phyloP scores from a whole-genome alignment of 2,888 invertebrate species.

The Xestia c-nigrum region DNA sequence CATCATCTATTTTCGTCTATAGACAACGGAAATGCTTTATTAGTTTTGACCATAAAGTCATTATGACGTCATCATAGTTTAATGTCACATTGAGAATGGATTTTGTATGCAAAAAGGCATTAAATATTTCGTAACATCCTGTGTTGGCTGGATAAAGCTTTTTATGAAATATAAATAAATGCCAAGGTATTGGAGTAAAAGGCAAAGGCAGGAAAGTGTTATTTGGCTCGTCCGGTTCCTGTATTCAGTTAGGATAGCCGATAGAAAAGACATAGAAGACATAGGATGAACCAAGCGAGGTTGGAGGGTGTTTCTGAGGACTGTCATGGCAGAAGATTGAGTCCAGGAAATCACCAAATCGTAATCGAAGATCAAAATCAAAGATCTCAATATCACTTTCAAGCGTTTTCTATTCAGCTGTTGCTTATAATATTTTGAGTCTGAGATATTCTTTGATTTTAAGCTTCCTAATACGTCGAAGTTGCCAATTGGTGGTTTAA shows the following conservation, averaged over 20 bases:
- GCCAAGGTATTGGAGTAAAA: conserved; percentile 33
- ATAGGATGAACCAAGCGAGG: not conserved
- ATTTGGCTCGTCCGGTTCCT: not conserved
- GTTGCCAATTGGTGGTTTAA: not conserved
- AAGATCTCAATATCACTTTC: no score
- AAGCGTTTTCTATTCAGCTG: not conserved
- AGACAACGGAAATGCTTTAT: conserved; percentile 46
- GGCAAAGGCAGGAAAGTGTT: not conserved
- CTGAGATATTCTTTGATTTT: not conserved
- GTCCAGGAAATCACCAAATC: not conserved
- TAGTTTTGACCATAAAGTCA: conserved; percentile 30
- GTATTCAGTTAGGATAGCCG: not conserved
- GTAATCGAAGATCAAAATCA: no score
- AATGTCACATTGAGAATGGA: conserved; percentile 46
- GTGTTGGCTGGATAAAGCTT: conserved; percentile 9
- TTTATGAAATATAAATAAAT: conserved; percentile 37
- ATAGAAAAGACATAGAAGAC: no score
- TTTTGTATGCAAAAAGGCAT: conserved; percentile 44
- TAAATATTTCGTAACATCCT: conserved; percentile 44
- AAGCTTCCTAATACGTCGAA: not conserved
- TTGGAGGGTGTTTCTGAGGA: not conserved
- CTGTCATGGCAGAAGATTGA: not conserved
- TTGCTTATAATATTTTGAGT: not conserved
- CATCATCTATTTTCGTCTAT: conserved; percentile 25
- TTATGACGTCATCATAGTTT: conserved; percentile 46